These are phyloP conservation scores for Meteorus colon DNA, from an alignment of 2,888 invertebrate species.

Conservation along the genomic window DNA sequence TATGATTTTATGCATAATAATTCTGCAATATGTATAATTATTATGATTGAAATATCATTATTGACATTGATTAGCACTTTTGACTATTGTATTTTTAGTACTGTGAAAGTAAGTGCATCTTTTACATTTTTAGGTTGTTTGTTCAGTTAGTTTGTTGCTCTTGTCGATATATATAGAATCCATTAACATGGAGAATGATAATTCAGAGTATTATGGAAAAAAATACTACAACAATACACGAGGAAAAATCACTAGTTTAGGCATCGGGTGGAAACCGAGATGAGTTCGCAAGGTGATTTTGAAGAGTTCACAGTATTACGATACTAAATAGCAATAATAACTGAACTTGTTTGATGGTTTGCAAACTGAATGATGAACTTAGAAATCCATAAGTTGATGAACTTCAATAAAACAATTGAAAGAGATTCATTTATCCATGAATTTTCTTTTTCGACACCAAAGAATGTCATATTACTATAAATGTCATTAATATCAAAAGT, in stretches of 20 bases:
- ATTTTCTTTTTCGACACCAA: not conserved
- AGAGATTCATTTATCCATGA: too few species aligned
- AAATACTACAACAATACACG: too few species aligned
- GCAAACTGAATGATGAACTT: too few species aligned
- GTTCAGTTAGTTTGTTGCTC: not conserved
- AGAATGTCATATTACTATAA: not conserved
- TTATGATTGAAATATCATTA: not conserved
- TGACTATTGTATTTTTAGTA: not conserved
- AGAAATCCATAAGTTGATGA: too few species aligned
- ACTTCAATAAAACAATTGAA: too few species aligned
- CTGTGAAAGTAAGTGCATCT: not conserved
- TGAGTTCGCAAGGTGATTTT: too few species aligned
- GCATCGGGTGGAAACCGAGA: too few species aligned
- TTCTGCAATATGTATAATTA: not conserved
- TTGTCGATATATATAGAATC: not conserved
- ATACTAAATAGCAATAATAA: too few species aligned
- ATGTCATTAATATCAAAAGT: not conserved
- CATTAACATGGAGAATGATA: not conserved
- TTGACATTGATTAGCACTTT: not conserved
- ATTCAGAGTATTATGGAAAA: too few species aligned
- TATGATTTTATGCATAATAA: not conserved
- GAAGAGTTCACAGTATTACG: too few species aligned
- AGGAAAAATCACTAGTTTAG: too few species aligned
- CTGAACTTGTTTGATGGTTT: too few species aligned
- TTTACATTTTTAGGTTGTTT: not conserved